A percentile compares a stretch with the other conserved stretches of the same genome.
phyloP scores from a whole-genome alignment of 2,888 invertebrate species.

The Oegoconia quadripuncta region DNA sequence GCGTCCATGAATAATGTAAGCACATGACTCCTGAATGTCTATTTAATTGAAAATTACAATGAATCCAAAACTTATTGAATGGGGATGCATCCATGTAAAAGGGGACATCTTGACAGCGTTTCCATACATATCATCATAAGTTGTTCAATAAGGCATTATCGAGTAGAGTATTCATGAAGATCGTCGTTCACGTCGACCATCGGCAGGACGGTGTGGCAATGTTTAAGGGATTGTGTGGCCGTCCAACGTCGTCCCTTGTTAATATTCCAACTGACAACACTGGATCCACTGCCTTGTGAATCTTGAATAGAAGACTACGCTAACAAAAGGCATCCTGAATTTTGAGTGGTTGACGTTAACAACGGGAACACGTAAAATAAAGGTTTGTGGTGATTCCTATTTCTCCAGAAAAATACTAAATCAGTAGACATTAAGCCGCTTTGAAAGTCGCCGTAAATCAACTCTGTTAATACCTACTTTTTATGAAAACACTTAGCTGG shows the following conservation, averaged over 20 bases:
- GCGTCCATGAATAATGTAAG: no score
- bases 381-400: slow-evolving; percentile 27
- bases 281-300: slow-evolving; percentile 56
- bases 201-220: slow-evolving; percentile 21
- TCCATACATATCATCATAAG: slow-evolving; percentile 9
- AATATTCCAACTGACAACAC: slow-evolving; percentile 63
- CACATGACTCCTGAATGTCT: no score
- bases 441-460: no score
- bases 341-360: slow-evolving; percentile 50
- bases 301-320: slow-evolving; percentile 57
- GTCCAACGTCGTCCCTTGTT: slow-evolving; percentile 55
- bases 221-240: slow-evolving; percentile 51
- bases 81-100: not conserved
- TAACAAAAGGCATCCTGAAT: slow-evolving; percentile 64
- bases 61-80: no score
- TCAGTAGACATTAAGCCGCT: no score
- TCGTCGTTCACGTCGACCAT: slow-evolving; percentile 1
- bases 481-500: no score
- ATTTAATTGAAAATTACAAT: no score
- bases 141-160: slow-evolving; percentile 8
- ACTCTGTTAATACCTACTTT: no score
- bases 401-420: no score
- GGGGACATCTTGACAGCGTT: slow-evolving; percentile 5
- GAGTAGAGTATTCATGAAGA: not conserved
- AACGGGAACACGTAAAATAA: slow-evolving; percentile 24